Base-by-base conservation (phyloP, 2,888 invertebrate species). In the Microctonus brassicae region DNA sequence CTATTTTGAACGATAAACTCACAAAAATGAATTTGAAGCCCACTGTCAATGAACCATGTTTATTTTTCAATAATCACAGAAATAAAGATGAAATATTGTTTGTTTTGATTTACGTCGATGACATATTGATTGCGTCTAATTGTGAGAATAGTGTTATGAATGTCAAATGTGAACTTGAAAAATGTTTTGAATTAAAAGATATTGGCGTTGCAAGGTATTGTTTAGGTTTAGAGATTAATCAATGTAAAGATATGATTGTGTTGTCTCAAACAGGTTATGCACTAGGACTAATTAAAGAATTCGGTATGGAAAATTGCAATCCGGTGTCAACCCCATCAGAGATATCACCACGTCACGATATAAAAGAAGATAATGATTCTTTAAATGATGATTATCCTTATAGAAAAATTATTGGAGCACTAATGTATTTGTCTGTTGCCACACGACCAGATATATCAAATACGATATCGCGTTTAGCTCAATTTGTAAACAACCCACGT, bases 231-330 rank as follows among this genome's bases (percentile, higher is more conserved):
- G 73, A 78, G 52, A 73, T 76, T 42, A 22, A 55, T 9, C 69
- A 73, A 69, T 29, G 24, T 1, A 33, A 63, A 10, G 67, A 69
- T 5, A 24, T 53, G 33, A 74, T 77, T 6, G 42, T 10, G 13
- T 42, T 77, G 7, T 60, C 60, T 11, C 78, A 78, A 62, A 52
- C 53, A n/a, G 69, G 42, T 6, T 78, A 78, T 64, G 73, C 73
- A 17, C 53, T 36, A 1, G 68, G 69, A 7, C 33, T 79, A 2
- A 60, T 79, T 17, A 57, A 67, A 20, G 52, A 61, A 61, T 79
- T 65, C 57, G 64, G 66, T 1, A 76, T 76, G 75, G 20, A 63
- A 22, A 63, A 78, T 10, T 75, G 68, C 36, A 79, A 76, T 29
- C 53, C 70, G 33, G 58, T 58, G 13, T 17, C 24, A 24, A 67